phyloP scores from a whole-genome alignment of 2,113 vertebrate genomes.

The Anolis sagrei region DNA sequence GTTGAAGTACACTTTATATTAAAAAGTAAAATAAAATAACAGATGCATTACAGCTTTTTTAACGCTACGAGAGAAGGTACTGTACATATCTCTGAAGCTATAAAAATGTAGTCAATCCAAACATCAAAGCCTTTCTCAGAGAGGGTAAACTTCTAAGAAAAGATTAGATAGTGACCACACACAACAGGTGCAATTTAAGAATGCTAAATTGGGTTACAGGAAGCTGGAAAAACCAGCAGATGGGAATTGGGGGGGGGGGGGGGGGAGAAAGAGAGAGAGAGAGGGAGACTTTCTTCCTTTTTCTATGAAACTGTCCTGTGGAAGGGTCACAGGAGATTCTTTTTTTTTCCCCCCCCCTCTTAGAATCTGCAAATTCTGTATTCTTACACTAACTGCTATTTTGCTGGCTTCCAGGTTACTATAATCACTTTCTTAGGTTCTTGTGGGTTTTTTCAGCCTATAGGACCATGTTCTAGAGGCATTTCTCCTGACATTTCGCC shows the following conservation, averaged over 20 bases:
- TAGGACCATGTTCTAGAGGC: too few relatives aligned
- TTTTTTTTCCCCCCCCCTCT: neutral
- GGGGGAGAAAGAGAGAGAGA: too few relatives aligned
- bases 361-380: neutral
- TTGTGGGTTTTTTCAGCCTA: too few relatives aligned
- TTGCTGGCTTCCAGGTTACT: too few relatives aligned
- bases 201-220: slow-evolving; percentile 60
- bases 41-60: slow-evolving; percentile 68
- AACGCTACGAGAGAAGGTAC: slow-evolving; percentile 55
- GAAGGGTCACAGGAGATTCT: neutral
- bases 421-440: too few relatives aligned
- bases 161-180: slow-evolving; percentile 69
- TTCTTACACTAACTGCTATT: too few relatives aligned
- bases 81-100: slow-evolving; percentile 61
- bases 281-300: neutral
- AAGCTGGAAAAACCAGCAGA: slow-evolving; percentile 63
- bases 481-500: too few relatives aligned
- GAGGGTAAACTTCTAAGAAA: slow-evolving; percentile 70
- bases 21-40: slow-evolving; percentile 22
- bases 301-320: neutral
- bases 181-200: slow-evolving; percentile 78
- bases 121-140: slow-evolving; percentile 72
- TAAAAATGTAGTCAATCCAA: slow-evolving; percentile 69
- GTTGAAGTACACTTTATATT: slow-evolving; percentile 58
- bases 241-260: slow-evolving; percentile 1